Base-by-base conservation (phyloP, 2,888 invertebrate genomes). In the Oxytorus armatus region DNA sequence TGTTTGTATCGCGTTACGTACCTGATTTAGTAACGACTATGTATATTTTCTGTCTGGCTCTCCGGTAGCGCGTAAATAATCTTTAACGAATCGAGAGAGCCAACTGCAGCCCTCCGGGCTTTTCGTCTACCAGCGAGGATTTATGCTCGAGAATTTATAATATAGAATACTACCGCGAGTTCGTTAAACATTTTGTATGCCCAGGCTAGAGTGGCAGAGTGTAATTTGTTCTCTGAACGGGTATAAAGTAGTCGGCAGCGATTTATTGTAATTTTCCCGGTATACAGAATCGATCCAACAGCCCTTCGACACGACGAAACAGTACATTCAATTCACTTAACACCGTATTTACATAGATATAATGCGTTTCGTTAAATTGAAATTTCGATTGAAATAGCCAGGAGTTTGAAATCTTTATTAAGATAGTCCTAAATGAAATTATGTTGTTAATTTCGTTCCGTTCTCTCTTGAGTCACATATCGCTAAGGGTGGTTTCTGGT, bases 31-130 rank as follows among this genome's bases (percentile, higher is more conserved):
- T 42, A 49, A 49, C 65, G 49, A 68, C 33, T 68, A 47, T 36
- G 25, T 29, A 51, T 44, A 70, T 11, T 29, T 11, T 33, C 51
- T 39, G 53, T 68, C 59, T 76, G 33, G 25, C 59, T 49, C 36
- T 8, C 42, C 23, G 25, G 51, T 61, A 69, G 69, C 51, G 53
- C 51, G 61, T 76, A 63, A 69, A 76, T 76, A 76, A 76, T 63
- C 55, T 44, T 63, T 69, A 53, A 76, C 36, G 76, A 69, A 77
- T 65, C 77, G 53, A 47, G 61, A 11, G 21, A 47, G 36, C 14
- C 16, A 55, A 18, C 29, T 16, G 21, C 39, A 29, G 23, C 42
- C 25, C 63, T 23, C 2, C 18, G 39, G 57, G 65, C 57, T 65
- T 65, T 55, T 65, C 39, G 11, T 51, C n/a, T n/a, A 3, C 47